Evolutionary conservation across 2,888 invertebrate species (phyloP), one percentile per base, ranked within the genome.

Genomic region (Tryphoninae sp.): DNA sequence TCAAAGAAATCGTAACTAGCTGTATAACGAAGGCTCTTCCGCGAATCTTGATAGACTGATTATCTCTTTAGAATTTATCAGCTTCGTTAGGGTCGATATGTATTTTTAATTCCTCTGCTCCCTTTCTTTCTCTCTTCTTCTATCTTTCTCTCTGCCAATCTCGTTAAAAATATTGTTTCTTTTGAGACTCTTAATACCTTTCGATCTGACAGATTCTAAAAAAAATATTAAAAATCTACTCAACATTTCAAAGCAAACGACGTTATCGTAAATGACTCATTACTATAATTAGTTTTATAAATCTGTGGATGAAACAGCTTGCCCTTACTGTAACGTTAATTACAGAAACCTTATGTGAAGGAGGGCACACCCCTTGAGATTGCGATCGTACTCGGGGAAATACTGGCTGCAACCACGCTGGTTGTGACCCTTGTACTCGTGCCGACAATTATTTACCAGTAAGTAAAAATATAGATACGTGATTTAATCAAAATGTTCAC

Each of bases 371-470:
- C 74, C 23, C 74, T 83, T 13, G 79, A 81, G 59, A 81, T 67
- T 19, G 79, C 79, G 2, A 62, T 83, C 9, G 61, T 83, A 23
- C 76, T 84, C 45, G 68, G 75, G 13, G 83, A 76, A 49, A 33
- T 83, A 51, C n/a, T 84, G 62, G 78, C 80, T 55, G 78, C 67
- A 6, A 16, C 73, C 1, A 67, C 82, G 2, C 26, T 64, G 0
- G 65, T 67, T 0, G 84, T 88, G 0, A 40, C 84, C 16, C 0
- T 83, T 4, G 69, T 87, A 22, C 71, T 88, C 19, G 42, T 85
- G 1, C 86, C 87, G 0, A 86, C 86, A 0, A 49, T 86, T 0
- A 4, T 84, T 33, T 88, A 86, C 53, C 64, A 85, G 87, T 88
- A 74, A 86, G 87, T 86, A 83, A 4, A 53, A 23, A 67, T 19